Evolutionary conservation across 2,888 invertebrate genomes (phyloP).

Genomic region (Mamestra brassicae): DNA sequence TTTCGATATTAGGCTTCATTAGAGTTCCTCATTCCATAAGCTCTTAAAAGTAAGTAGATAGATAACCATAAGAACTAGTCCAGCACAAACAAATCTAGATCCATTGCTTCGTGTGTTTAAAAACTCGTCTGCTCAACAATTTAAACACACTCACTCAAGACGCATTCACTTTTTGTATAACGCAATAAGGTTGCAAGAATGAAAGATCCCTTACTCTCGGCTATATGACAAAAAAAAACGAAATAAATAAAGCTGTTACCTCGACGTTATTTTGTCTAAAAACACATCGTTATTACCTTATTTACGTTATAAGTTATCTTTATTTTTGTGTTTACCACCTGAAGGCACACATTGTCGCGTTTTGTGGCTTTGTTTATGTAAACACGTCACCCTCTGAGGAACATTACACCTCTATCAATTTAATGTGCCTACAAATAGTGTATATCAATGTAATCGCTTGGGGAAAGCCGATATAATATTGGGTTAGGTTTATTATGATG

Average conservation of each 20-base stretch:
- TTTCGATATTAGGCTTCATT: neutral
- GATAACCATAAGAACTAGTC: too few relatives aligned
- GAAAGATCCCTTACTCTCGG: too few relatives aligned
- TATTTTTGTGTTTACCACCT: constrained; percentile 42
- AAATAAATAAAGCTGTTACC: neutral
- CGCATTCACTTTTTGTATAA: too few relatives aligned
- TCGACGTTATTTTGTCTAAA: constrained; percentile 5
- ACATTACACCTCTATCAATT: constrained; percentile 26
- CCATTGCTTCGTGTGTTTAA: too few relatives aligned
- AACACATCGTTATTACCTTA: constrained; percentile 13
- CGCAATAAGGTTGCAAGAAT: too few relatives aligned
- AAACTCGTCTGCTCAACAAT: too few relatives aligned
- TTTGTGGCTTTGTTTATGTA: constrained; percentile 27
- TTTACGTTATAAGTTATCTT: constrained; percentile 20
- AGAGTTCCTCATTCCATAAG: neutral
- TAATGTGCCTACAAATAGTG: constrained; percentile 21
- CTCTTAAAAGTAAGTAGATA: neutral
- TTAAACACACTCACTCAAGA: too few relatives aligned
- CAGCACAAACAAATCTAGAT: too few relatives aligned
- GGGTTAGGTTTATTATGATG: constrained; percentile 4
- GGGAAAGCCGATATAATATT: neutral
- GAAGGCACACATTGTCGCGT: constrained; percentile 8
- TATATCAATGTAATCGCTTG: constrained; percentile 33
- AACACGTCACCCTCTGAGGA: constrained; percentile 22
- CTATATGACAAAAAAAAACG: neutral